Evolutionary conservation across 2,797 vertebrate genomes (phyloP), one percentile per base, ranked within the genome.

Genomic region (Arremon aurantiirostris): DNA sequence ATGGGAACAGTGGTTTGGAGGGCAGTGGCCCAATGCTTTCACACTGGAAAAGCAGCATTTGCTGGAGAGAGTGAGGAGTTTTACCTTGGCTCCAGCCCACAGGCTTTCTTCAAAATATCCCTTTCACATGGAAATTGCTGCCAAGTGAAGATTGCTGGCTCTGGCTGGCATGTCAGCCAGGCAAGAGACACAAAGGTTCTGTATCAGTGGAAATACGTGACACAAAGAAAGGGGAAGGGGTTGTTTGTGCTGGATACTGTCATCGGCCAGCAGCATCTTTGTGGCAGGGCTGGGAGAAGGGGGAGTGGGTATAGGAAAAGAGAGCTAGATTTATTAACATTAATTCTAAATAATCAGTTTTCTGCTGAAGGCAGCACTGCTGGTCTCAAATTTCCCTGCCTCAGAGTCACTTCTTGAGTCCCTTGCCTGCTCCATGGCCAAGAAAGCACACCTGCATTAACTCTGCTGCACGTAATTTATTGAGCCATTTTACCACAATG

Each of bases 111-210:
- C 86, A 66, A 69, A 92, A 75, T 75, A 71, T 75, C 88, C 81
- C n/a, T 95, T 96, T 97, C 94, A 94, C 82, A 94, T 92, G 94
- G 86, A 92, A 97, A 94, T 95, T 82, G 35, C 53, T 92, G 89
- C 94, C 91, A 87, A 93, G 91, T 60, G 94, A 97, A 91, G 95
- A 94, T 79, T 86, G 80, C 80, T 69, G 42, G 80, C 69, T 42
- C 83, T 81, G 85, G 61, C 69, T 95, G 93, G 85, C 85, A n/a
- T 52, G 87, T 93, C 95, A 93, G 75, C 86, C 82, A 8, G 3
- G 91, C 86, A 76, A 82, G 82, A 47, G 64, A 65, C 82, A 89
- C 57, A 91, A 80, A 84, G 75, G n/a, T 50, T 77, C 79, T 83
- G 49, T 78, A 85, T 85, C 76, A 34, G 64, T 87, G 68, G 57